Evolutionary conservation across 2,113 vertebrate species (phyloP).

Genomic region (Rutilus rutilus): DNA sequence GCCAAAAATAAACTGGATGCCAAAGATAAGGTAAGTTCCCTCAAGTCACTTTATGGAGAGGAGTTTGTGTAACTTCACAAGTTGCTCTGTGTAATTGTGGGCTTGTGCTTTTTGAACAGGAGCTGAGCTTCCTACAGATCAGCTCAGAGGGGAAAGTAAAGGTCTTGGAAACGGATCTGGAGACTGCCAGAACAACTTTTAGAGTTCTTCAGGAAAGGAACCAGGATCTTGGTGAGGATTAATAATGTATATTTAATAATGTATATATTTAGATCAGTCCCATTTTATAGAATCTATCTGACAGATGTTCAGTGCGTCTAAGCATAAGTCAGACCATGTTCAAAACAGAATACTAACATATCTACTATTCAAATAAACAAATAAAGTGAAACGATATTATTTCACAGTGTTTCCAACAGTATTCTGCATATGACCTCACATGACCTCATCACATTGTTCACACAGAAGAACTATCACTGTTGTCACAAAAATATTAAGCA

Average conservation of each 20-base stretch:
- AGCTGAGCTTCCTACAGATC: conserved; percentile 74
- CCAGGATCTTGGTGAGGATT: conserved; percentile 72
- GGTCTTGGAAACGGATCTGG: conserved; percentile 71
- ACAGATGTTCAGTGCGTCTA: not conserved
- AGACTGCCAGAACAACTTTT: conserved; percentile 63
- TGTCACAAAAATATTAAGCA: not conserved
- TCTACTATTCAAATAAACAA: not conserved
- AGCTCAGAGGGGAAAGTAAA: conserved; percentile 73
- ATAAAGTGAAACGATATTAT: not conserved
- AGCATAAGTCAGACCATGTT: not conserved
- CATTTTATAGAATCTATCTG: not conserved
- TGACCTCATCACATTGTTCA: not conserved
- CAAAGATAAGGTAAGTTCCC: conserved; percentile 80
- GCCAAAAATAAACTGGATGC: conserved; percentile 83
- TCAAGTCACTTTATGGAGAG: conserved; percentile 33
- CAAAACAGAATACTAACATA: not conserved
- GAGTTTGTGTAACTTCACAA: not conserved
- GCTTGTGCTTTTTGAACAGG: conserved; percentile 62
- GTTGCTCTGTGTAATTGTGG: not conserved
- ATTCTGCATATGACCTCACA: not conserved
- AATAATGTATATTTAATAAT: not conserved
- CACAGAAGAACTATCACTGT: not conserved
- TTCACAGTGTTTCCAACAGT: not conserved
- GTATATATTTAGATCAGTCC: not conserved
- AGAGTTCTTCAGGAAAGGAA: conserved; percentile 71